A percentile compares a stretch with the other conserved stretches of the same genome.
Evolutionary conservation across 2,797 vertebrate genomes (phyloP).

Genomic region (Lagocephalus sceleratus): DNA sequence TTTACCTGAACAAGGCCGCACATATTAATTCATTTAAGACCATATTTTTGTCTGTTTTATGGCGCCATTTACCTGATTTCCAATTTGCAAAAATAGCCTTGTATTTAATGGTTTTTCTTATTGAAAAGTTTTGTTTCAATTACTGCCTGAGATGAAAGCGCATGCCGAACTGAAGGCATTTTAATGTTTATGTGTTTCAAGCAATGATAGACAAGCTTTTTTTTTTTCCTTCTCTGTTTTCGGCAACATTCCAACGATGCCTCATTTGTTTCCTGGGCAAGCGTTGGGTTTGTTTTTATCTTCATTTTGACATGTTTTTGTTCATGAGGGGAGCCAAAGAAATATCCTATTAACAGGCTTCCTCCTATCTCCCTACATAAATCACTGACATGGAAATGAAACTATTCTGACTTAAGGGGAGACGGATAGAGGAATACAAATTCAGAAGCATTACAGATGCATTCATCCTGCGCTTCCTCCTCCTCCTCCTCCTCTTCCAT

Average conservation of each 20-base stretch:
- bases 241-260: slow-evolving; percentile 50
- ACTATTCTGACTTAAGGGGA: slow-evolving; percentile 63
- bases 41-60: not conserved
- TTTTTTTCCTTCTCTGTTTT: slow-evolving; percentile 20
- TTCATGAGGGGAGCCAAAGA: slow-evolving; percentile 67
- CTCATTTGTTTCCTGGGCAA: slow-evolving; percentile 63
- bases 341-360: slow-evolving; percentile 74
- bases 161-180: slow-evolving; percentile 45
- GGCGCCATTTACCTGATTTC: slow-evolving; percentile 12
- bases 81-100: slow-evolving; percentile 25
- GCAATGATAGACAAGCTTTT: slow-evolving; percentile 49
- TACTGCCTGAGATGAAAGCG: slow-evolving; percentile 49
- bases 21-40: not conserved
- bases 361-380: slow-evolving; percentile 67
- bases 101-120: slow-evolving; percentile 20
- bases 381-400: slow-evolving; percentile 73
- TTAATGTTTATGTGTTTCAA: slow-evolving; percentile 47
- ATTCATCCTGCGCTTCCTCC: slow-evolving; percentile 23
- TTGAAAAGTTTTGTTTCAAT: slow-evolving; percentile 37
- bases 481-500: slow-evolving; percentile 2
- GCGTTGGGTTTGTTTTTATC: slow-evolving; percentile 56
- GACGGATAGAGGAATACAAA: slow-evolving; percentile 74
- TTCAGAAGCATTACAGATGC: slow-evolving; percentile 58
- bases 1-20: too few relatives aligned
- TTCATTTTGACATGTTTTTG: slow-evolving; percentile 74